Base-by-base conservation (phyloP, 2,797 vertebrate species). In the Fratercula arctica region DNA sequence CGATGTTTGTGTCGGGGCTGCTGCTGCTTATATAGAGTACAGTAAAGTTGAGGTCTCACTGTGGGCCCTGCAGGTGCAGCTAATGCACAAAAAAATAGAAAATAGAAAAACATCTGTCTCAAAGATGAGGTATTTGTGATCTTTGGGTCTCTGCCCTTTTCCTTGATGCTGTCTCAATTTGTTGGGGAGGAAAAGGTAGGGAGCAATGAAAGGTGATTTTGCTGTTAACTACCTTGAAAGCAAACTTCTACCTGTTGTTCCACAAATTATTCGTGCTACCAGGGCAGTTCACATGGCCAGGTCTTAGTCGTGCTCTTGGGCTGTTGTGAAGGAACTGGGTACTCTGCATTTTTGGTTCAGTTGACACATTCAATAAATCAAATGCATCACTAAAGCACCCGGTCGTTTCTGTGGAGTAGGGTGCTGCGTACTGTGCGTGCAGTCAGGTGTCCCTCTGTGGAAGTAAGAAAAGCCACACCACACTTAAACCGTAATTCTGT, bases 101-200 rank as follows among this genome's bases (percentile, higher is more conserved):
- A 16, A 3, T 5, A 50, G 6, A 61, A 80, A 31, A 18, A 23
- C 8, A 4, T 78, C 26, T 87, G 1, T 56, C 46, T 74, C 39
- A 41, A 59, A 68, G 64, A 48, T 7, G 16, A 56, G 28, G 4
- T 45, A 6, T 39, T 66, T 31, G n/a, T 83, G 21, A 35, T 77
- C 43, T 80, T 61, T 46, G n/a, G 5, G 54, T 91, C 43, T 92
- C 53, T 92, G 51, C 70, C 21, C 35, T 85, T 88, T 93, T 86
- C 29, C 33, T 80, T 92, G 61, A 13, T 80, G 54, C 45, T 85
- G 8, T 89, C 84, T 85, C 28, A 66, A 0, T 66, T 81, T 72
- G 21, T 16, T 41, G 24, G 53, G 11, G 50, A 29, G 33, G 24
- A 51, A 18, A 54, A 77, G 11, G 11, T 19, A 57, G 25, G 63